Conservation (phyloP, 2,888 invertebrate genomes). For the Camptogramma bilineatum region DNA sequence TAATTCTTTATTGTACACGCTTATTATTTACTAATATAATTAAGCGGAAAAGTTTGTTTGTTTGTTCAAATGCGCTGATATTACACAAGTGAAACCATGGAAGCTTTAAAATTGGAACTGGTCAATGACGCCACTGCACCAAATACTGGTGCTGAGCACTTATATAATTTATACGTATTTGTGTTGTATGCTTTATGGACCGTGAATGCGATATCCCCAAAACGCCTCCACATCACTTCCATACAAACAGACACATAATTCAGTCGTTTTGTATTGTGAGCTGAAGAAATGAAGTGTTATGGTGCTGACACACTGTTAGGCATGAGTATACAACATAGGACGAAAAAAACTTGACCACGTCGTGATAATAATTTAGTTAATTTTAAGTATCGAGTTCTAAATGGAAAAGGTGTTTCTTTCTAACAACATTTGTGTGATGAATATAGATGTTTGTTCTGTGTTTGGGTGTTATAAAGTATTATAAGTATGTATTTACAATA, state of each 20-base stretch:
- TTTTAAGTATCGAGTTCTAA: no score
- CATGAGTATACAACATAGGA: neutral
- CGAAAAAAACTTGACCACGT: neutral
- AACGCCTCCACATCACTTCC: constrained; percentile 57
- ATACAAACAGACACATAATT: constrained; percentile 49
- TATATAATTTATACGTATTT: constrained; percentile 47
- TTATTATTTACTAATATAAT: no score
- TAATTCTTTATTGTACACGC: no score
- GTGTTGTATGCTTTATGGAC: constrained; percentile 63
- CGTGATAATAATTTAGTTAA: no score
- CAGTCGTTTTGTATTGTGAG: constrained; percentile 45
- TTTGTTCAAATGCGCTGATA: no score
- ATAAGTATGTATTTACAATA: no score
- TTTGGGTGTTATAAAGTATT: no score
- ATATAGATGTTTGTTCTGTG: no score
- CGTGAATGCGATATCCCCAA: constrained; percentile 65
- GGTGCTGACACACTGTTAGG: constrained; percentile 2
- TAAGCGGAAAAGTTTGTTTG: no score
- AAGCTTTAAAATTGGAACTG: neutral
- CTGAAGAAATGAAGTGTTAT: constrained; percentile 37
- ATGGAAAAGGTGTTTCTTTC: no score
- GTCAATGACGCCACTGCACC: neutral
- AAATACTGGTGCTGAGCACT: neutral
- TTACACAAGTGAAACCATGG: no score
- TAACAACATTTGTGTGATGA: no score